phyloP scores from a whole-genome alignment of 1,140 invertebrate genomes.

The Stegodyphus mimosarum region DNA sequence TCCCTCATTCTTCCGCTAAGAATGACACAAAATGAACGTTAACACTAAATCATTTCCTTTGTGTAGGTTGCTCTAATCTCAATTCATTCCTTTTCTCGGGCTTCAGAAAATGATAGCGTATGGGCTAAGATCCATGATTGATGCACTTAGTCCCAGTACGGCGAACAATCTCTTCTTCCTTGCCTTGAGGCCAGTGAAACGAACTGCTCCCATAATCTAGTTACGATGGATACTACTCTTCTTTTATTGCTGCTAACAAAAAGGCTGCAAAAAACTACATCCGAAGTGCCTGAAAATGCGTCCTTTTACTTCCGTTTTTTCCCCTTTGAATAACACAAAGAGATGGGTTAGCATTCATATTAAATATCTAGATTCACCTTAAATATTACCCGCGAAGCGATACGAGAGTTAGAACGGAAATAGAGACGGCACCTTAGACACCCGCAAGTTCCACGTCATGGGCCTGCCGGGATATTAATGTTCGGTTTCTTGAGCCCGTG shows the following conservation, averaged over 20 bases:
- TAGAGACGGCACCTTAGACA: too few relatives aligned
- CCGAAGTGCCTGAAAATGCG: not conserved
- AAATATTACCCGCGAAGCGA: too few relatives aligned
- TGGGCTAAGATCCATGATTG: conserved; percentile 23
- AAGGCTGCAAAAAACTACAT: conserved; percentile 7
- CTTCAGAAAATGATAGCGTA: conserved; percentile 32
- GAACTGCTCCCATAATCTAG: conserved; percentile 41
- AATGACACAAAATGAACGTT: conserved; percentile 33
- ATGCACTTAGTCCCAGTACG: conserved; percentile 35
- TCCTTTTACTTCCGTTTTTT: not conserved
- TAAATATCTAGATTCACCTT: too few relatives aligned
- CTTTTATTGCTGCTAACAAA: conserved; percentile 29
- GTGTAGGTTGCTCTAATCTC: conserved; percentile 20
- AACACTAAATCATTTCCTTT: conserved; percentile 44
- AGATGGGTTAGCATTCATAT: not conserved
- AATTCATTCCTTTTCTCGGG: conserved; percentile 28
- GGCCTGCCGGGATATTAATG: too few relatives aligned
- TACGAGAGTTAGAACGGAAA: too few relatives aligned
- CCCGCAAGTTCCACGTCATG: too few relatives aligned
- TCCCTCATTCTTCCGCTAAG: not conserved
- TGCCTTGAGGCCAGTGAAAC: not conserved
- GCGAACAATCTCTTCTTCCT: conserved; percentile 29
- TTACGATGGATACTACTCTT: conserved; percentile 30
- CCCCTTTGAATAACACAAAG: conserved; percentile 10
- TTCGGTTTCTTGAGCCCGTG: too few relatives aligned